phyloP scores from a whole-genome alignment of 2,113 vertebrate genomes.

The Elaphurus davidianus region DNA sequence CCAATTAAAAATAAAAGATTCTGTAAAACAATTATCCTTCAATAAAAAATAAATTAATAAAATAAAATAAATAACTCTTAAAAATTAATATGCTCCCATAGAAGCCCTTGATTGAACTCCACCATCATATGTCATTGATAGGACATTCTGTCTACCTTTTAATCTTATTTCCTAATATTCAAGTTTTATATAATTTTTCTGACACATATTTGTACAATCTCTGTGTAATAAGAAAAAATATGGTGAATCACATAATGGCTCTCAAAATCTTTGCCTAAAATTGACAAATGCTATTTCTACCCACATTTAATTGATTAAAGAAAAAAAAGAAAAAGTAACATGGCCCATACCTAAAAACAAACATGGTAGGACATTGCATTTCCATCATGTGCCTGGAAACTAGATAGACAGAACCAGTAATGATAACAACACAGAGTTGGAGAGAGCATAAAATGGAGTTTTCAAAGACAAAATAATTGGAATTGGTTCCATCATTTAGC shows the following conservation, averaged over 20 bases:
- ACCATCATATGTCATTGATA: not conserved
- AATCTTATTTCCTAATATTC: not conserved
- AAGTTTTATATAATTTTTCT: not conserved
- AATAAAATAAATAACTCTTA: not conserved
- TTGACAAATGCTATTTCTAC: not conserved
- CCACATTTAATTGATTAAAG: not conserved
- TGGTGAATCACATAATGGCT: not conserved
- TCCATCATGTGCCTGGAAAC: not conserved
- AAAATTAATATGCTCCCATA: not conserved
- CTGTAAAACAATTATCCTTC: not conserved
- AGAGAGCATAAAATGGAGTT: not conserved
- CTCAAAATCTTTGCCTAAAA: not conserved
- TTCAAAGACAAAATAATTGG: not conserved
- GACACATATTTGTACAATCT: not conserved
- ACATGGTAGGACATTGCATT: not conserved
- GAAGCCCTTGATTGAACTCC: not conserved
- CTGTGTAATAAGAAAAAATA: not conserved
- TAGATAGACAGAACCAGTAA: not conserved
- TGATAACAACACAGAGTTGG: not conserved
- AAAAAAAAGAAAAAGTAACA: not conserved
- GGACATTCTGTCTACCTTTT: not conserved
- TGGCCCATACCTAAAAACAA: not conserved
- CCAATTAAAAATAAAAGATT: not conserved
- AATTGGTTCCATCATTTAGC: not conserved
- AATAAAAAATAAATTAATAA: not conserved